Evolutionary conservation across 2,888 invertebrate genomes (phyloP), one percentile per base, ranked within the genome.

Genomic region (Dyspetes luteomarginatus): DNA sequence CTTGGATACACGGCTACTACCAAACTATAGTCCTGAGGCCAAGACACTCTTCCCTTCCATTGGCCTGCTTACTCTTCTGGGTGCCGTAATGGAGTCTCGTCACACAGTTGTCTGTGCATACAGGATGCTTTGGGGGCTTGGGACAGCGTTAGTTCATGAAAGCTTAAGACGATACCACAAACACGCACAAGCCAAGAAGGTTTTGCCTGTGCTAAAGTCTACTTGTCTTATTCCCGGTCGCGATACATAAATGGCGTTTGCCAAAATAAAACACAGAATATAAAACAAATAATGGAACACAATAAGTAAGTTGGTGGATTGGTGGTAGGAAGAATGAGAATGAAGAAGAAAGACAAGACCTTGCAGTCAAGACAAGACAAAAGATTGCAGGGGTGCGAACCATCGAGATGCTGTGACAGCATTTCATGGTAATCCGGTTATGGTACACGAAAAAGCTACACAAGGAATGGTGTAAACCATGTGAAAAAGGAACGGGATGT

Each of bases 71-170:
- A 64, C 82, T 83, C 87, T 87, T 86, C 74, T 72, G 87, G 86
- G 87, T 84, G 83, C 85, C 81, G 86, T 90, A 90, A 89, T 88
- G 83, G 87, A 90, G 89, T 90, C 89, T 89, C 88, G 90, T 91
- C 89, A 90, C 89, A 89, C 87, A 84, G 87, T 89, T 89, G 90
- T 91, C 89, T 89, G 89, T 90, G 90, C 90, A 91, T 90, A 89
- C 73, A 83, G 82, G 81, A 91, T 87, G 84, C 73, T 56, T 73
- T 17, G 26, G 67, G 64, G 76, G 41, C 72, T 30, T 7, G 36
- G 19, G 45, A 43, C 56, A 65, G 48, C 62, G 68, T 73, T 58
- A 65, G 48, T 86, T 88, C 88, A 85, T 91, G 91, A 90, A 91
- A 90, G 83, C 83, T 90, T 91, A 89, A 88, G 83, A 75, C 80